These are phyloP conservation scores for Mormyrus proboscirostris DNA, from an alignment of 2,797 vertebrate genomes.

Conservation along the genomic window DNA sequence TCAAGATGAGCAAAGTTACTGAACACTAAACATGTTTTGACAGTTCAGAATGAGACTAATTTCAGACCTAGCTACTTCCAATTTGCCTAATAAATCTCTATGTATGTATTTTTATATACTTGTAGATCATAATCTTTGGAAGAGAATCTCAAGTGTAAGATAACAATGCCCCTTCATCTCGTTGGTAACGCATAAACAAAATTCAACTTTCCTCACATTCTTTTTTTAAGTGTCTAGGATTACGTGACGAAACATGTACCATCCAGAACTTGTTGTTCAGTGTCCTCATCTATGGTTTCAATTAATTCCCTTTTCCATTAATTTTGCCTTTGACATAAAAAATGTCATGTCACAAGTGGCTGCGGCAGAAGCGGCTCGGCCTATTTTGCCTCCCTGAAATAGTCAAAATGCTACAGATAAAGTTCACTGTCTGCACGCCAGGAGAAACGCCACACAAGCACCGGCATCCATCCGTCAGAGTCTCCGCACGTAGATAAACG, in stretches of 20 bases:
- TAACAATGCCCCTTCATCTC: constrained; percentile 34
- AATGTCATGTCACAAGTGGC: background rate
- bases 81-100: constrained; percentile 36
- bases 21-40: constrained; percentile 22
- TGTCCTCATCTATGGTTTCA: constrained; percentile 31
- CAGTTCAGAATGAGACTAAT: constrained; percentile 26
- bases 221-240: constrained; percentile 29
- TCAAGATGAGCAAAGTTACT: constrained; percentile 24
- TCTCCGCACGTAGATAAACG: background rate
- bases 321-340: background rate
- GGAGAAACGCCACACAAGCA: background rate
- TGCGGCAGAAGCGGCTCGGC: background rate
- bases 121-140: constrained; percentile 20
- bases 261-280: constrained; percentile 24
- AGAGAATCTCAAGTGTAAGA: constrained; percentile 34
- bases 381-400: background rate
- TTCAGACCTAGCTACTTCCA: constrained; percentile 17
- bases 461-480: no score
- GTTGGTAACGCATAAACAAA: constrained; percentile 42
- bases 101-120: background rate
- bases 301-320: constrained; percentile 21
- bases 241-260: constrained; percentile 29
- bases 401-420: background rate
- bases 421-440: background rate
- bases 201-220: constrained; percentile 27